phyloP scores from a whole-genome alignment of 2,113 vertebrate species.

The Pterocles orientalis region DNA sequence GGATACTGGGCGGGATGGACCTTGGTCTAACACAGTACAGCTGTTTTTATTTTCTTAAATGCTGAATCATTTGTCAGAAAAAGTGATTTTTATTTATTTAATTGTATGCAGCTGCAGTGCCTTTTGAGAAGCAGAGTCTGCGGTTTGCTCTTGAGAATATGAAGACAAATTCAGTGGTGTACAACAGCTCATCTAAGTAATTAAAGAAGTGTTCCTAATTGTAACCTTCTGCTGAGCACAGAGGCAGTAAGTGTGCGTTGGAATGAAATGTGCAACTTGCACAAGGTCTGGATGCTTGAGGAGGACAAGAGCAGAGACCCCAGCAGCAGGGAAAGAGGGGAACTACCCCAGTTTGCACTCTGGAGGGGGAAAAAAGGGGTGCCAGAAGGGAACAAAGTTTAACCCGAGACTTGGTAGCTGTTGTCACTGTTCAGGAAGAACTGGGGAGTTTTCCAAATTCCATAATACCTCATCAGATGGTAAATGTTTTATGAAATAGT shows the following conservation, averaged over 20 bases:
- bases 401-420: neutral
- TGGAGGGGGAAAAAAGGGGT: neutral
- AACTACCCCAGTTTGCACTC: neutral
- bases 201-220: constrained; percentile 35
- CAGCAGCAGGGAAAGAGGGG: neutral
- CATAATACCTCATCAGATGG: neutral
- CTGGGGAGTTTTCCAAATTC: neutral
- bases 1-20: constrained; percentile 38
- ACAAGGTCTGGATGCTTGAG: neutral
- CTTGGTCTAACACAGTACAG: constrained; percentile 42
- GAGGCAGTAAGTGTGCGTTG: neutral
- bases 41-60: constrained; percentile 26
- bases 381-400: neutral
- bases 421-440: neutral
- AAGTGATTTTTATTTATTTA: constrained; percentile 13
- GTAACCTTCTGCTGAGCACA: neutral
- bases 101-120: neutral
- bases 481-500: neutral
- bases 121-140: neutral
- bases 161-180: constrained; percentile 30
- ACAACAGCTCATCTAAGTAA: constrained; percentile 3
- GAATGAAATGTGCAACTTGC: neutral
- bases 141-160: neutral
- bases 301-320: neutral
- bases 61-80: constrained; percentile 41